A percentile compares a stretch with the other conserved stretches of the same genome.
Conservation (phyloP, 2,113 vertebrate species). For the Petrocephalus microphthalmus region DNA sequence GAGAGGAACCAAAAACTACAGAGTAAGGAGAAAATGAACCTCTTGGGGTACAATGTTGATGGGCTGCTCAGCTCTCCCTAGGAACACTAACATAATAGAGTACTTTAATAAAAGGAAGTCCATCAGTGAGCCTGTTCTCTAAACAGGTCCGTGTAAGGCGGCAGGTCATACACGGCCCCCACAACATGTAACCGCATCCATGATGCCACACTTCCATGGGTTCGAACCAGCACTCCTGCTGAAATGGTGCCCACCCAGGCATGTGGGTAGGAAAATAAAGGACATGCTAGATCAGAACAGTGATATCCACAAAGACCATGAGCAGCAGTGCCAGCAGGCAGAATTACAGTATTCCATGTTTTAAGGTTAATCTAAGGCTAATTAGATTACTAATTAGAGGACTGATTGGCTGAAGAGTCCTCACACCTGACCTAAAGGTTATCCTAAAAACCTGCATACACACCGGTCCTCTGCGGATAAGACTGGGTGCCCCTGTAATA, state of each 20-base stretch:
- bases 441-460: too few species aligned
- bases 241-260: neutral
- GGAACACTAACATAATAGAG: neutral
- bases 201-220: neutral
- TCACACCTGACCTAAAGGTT: too few species aligned
- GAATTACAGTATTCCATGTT: neutral
- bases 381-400: too few species aligned
- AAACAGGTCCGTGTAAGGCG: neutral
- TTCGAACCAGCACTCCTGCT: neutral
- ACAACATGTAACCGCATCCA: neutral
- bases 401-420: too few species aligned
- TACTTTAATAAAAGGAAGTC: neutral
- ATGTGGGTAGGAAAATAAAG: neutral
- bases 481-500: neutral
- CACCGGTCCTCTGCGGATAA: too few species aligned
- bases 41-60: neutral
- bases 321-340: neutral
- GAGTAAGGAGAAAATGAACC: neutral
- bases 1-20: too few species aligned
- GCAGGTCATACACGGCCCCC: neutral
- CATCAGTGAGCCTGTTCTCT: neutral
- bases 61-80: neutral
- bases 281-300: neutral
- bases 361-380: neutral
- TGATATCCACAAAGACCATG: neutral